These are phyloP conservation scores for Dasyornis broadbenti DNA, from an alignment of 2,113 vertebrate genomes.

Conservation along the genomic window DNA sequence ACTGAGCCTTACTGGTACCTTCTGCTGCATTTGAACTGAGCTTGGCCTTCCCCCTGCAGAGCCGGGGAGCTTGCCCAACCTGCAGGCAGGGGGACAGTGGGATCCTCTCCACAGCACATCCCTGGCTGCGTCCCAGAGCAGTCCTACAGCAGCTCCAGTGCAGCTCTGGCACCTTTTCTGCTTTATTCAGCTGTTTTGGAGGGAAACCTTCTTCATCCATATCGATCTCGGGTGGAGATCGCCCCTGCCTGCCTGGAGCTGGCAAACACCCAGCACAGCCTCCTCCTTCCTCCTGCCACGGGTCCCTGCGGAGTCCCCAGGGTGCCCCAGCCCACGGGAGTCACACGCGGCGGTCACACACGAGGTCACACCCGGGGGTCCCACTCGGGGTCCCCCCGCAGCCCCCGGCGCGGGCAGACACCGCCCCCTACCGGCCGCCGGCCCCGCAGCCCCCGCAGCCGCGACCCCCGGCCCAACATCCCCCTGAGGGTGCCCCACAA, in stretches of 20 bases:
- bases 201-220: not conserved
- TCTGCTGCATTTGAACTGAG: accelerated
- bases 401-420: not conserved
- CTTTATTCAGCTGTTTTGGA: not conserved
- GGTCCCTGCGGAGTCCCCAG: not conserved
- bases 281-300: not conserved
- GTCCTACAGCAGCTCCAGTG: not conserved
- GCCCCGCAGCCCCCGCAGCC: not conserved
- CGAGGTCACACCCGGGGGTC: not conserved
- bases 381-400: not conserved
- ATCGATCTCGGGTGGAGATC: not conserved
- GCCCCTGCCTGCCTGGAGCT: not conserved
- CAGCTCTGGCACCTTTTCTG: not conserved
- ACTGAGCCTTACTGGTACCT: accelerated
- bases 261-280: accelerated
- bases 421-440: not conserved
- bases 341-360: not conserved
- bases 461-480: not conserved
- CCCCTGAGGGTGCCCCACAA: accelerated
- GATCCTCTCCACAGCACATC: not conserved
- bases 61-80: not conserved
- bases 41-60: accelerated
- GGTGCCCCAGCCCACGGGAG: not conserved
- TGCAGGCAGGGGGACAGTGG: not conserved
- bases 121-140: not conserved